Evolutionary conservation across 2,888 invertebrate genomes (phyloP), one percentile per base, ranked within the genome.

Genomic region (Phoenoteleia sp.): DNA sequence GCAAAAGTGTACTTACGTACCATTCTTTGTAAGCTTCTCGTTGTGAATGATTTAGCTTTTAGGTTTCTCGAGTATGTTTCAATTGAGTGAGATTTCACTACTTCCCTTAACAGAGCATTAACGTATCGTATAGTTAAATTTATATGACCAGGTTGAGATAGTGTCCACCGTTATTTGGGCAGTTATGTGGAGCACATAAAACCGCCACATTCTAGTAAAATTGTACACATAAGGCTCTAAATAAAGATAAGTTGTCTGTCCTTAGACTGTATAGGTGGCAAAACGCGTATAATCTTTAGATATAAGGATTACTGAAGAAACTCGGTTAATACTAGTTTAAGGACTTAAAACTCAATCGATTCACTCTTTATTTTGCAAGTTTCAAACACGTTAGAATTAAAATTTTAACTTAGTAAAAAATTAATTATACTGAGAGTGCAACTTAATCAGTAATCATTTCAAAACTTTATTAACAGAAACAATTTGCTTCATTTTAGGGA

Each of bases 141-240:
- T 66, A 45, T 66, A 33, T 33, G 47, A 29, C 29, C 64, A 66
- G n/a, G 64, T 33, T 47, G 29, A 47, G 47, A 66, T 66, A 47
- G 21, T 33, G 64, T 27, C 47, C 64, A 47, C 19, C 17, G 64
- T 64, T 64, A 64, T 25, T 47, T 47, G 64, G 15, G 25, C 23
- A 62, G 42, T n/a, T 25, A 42, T 42, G 2, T 62, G 5, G 23
- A 62, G 42, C 42, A 23, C 62, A 62, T 42, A 62, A 39, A 42
- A 62, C 62, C 25, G 25, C 36, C 33, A 60, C 13, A 36, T 60
- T 9, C 1, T 11, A 7, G 17, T 17, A 29, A 56, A 56, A 9
- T 21, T 36, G 21, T 60, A 23, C n/a, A 27, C 60, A 60, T 39
- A 36, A 39, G 39, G n/a, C 23, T 15, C 13, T 29, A 39, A 36